Evolutionary conservation across 1,140 invertebrate species (phyloP).

Genomic region (Bicyclus anynana): DNA sequence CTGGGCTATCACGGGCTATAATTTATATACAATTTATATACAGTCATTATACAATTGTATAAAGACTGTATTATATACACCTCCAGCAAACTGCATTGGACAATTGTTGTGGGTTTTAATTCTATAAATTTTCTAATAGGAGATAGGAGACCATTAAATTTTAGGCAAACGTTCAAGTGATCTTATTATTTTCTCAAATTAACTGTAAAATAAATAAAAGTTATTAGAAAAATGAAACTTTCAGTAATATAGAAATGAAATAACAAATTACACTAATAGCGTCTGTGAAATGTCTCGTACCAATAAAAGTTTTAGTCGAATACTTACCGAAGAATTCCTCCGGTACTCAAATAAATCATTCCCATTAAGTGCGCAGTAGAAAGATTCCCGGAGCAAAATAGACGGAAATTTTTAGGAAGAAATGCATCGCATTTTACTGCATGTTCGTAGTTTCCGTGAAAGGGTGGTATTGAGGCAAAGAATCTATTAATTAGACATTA

Average conservation of each 20-base stretch:
- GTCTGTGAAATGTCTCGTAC: background rate
- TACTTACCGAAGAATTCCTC: slow-evolving; percentile 1
- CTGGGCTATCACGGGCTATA: no score
- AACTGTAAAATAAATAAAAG: background rate
- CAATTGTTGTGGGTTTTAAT: no score
- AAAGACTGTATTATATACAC: no score
- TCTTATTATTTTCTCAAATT: no score
- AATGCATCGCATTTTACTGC: slow-evolving; percentile 26
- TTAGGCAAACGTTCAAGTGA: no score
- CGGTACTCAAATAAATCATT: slow-evolving; percentile 18
- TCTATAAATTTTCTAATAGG: no score
- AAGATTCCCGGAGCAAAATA: slow-evolving; percentile 19
- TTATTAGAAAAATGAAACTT: background rate
- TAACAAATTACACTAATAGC: slow-evolving; percentile 3
- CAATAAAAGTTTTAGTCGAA: background rate
- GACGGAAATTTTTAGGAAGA: slow-evolving; percentile 21
- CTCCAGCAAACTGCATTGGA: no score
- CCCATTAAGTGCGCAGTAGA: slow-evolving; percentile 16
- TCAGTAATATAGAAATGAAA: background rate
- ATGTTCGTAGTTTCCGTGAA: slow-evolving; percentile 22
- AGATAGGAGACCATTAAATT: no score
- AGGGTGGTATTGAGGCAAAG: slow-evolving; percentile 17
- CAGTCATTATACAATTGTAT: no score
- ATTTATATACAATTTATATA: no score
- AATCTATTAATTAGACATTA: slow-evolving; percentile 11